A percentile compares a stretch with the other conserved stretches of the same genome.
Conservation (phyloP, 2,888 invertebrate genomes). For the Phanerotoma sp. region DNA sequence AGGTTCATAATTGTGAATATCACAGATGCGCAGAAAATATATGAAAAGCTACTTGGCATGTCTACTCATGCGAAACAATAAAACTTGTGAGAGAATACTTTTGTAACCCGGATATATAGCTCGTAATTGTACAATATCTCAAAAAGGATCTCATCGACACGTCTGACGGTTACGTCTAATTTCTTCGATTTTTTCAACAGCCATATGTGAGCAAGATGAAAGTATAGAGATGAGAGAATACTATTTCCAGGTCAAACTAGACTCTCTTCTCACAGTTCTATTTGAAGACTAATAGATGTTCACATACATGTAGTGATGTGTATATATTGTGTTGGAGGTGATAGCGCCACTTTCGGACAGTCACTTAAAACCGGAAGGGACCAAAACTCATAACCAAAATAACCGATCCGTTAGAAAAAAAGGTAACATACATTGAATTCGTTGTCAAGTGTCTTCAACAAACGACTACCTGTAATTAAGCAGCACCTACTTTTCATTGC, state of each 20-base stretch:
- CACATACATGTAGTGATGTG: neutral
- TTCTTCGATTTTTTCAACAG: neutral
- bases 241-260: conserved; percentile 15
- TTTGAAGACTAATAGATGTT: neutral
- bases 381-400: neutral
- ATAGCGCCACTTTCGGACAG: neutral
- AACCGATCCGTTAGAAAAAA: conserved; percentile 1
- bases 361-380: neutral
- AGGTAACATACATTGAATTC: neutral
- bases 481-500: neutral
- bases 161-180: conserved; percentile 10
- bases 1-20: too few relatives aligned
- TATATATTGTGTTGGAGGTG: neutral
- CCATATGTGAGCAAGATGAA: neutral
- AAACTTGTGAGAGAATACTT: conserved; percentile 18
- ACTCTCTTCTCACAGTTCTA: conserved; percentile 7
- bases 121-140: conserved; percentile 7
- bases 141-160: conserved; percentile 7
- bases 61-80: conserved; percentile 17
- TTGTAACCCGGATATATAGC: conserved; percentile 16
- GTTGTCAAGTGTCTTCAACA: neutral
- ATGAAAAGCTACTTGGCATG: neutral
- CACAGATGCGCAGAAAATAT: too few relatives aligned
- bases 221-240: conserved; percentile 9
- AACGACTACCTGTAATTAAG: neutral